Evolutionary conservation across 2,113 vertebrate genomes (phyloP), one percentile per base, ranked within the genome.

Genomic region (Myotis brandtii): DNA sequence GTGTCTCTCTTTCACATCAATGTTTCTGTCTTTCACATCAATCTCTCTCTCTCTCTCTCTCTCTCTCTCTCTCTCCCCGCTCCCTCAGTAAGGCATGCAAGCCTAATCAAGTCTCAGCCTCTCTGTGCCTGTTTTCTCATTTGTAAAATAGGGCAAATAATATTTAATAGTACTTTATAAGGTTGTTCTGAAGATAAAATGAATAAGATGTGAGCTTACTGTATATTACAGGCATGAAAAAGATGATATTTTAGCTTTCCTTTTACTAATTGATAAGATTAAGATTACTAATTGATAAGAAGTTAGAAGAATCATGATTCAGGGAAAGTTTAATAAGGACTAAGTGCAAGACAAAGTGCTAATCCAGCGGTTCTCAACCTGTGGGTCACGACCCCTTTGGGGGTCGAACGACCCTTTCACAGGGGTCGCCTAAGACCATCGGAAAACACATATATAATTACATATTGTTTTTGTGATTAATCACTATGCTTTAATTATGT

Each of bases 141-240:
- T 30, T 90, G 56, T 67, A 90, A 54, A 75, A 76, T 3, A 75
- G 10, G 32, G 40, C 40, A 88, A 84, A 64, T 83, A 79, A 54
- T 59, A 92, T 76, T 46, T 76, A 62, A 10, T 25, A 62, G 59
- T 27, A 81, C 14, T 5, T 91, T 59, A 80, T 20, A 84, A 80
- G 10, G 18, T 62, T 66, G 14, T 70, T 92, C 5, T 73, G 25
- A 91, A 73, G 23, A 93, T 91, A 91, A 90, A 90, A 93, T 54
- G 50, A 93, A 6, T 82, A 59, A 89, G 8, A 76, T 2, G 8
- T 40, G 25, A 54, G 10, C 79, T 56, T 67, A 66, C 3, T 40
- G 0, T 32, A 75, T 25, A 67, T 34, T 80, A 48, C 6, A 67
- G 32, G 64, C 46, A 87, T 54, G 79, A 84, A 77, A 87, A 43